A percentile compares a stretch with the other conserved stretches of the same genome.
phyloP scores from a whole-genome alignment of 2,888 invertebrate species.

The Drymonia ruficornis region DNA sequence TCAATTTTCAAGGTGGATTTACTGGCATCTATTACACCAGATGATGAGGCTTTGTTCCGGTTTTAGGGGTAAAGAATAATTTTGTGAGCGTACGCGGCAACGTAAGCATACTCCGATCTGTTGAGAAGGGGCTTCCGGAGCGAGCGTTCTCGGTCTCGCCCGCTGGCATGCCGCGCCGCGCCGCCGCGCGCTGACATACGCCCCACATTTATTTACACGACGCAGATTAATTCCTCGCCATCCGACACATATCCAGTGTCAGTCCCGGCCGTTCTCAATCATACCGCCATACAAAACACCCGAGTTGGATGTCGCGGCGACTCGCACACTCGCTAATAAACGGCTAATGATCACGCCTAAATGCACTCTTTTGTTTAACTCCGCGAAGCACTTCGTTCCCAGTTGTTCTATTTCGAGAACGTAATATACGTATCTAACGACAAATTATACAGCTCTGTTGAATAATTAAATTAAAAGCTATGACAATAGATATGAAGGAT shows the following conservation, averaged over 20 bases:
- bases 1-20: slow-evolving; percentile 53
- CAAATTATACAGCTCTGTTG: neutral
- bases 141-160: slow-evolving; percentile 35
- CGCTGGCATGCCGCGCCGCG: slow-evolving; percentile 50
- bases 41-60: slow-evolving; percentile 56
- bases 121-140: slow-evolving; percentile 51
- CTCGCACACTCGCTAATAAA: slow-evolving; percentile 35
- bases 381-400: slow-evolving; percentile 8
- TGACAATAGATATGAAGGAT: too few species aligned
- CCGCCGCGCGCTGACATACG: slow-evolving; percentile 61
- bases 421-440: neutral
- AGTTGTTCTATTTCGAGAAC: neutral
- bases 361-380: slow-evolving; percentile 30
- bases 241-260: slow-evolving; percentile 66
- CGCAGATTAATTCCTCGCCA: slow-evolving; percentile 75
- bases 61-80: slow-evolving; percentile 57
- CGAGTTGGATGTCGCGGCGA: slow-evolving; percentile 30
- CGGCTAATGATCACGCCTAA: slow-evolving; percentile 36
- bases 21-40: slow-evolving; percentile 47
- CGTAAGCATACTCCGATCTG: slow-evolving; percentile 51
- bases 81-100: slow-evolving; percentile 50
- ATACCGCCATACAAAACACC: slow-evolving; percentile 53
- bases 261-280: slow-evolving; percentile 57
- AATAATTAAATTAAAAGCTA: neutral
- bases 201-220: slow-evolving; percentile 76